phyloP scores from a whole-genome alignment of 2,797 vertebrate species.

The Chrosomus eos region DNA sequence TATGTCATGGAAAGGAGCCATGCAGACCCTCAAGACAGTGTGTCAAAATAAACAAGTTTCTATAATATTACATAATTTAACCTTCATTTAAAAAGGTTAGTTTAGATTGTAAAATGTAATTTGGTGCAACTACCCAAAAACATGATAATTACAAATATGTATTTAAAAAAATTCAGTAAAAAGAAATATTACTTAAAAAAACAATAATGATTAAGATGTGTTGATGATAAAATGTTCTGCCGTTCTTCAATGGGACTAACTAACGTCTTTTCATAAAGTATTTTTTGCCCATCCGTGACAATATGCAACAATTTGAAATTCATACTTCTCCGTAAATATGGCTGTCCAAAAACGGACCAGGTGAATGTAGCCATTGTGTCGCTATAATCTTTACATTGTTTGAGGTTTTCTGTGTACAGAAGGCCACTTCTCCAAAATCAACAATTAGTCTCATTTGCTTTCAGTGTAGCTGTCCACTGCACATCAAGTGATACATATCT shows the following conservation, averaged over 20 bases:
- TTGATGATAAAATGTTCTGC: too few species aligned
- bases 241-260: too few species aligned
- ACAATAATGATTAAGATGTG: too few species aligned
- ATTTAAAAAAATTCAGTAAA: too few species aligned
- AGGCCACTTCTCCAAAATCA: not conserved
- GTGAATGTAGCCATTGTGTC: not conserved
- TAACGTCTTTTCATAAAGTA: too few species aligned
- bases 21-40: not conserved
- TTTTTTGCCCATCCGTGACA: too few species aligned
- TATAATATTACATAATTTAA: not conserved
- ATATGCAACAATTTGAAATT: too few species aligned
- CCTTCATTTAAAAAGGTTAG: not conserved
- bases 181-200: too few species aligned
- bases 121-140: not conserved
- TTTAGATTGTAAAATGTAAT: not conserved
- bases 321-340: too few species aligned
- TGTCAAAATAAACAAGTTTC: not conserved
- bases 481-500: not conserved
- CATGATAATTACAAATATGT: too few species aligned
- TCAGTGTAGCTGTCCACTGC: not conserved
- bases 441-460: not conserved
- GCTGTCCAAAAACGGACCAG: not conserved
- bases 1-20: not conserved
- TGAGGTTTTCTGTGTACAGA: not conserved
- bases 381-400: not conserved